Base-by-base conservation (phyloP, 2,113 vertebrate species). In the Coreoperca whiteheadi region DNA sequence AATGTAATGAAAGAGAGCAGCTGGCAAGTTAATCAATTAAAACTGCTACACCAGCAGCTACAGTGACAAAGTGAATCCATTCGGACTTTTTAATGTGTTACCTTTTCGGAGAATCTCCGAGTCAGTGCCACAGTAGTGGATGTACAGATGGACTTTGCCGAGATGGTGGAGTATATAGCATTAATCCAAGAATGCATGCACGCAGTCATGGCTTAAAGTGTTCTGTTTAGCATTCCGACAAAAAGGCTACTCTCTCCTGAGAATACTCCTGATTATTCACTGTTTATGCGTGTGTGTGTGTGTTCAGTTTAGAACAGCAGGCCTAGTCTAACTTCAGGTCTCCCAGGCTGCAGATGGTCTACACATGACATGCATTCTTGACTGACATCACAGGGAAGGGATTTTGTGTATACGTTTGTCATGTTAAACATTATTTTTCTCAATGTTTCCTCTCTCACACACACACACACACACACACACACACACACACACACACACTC, bases 301-400 rank as follows among this genome's bases (percentile, higher is more conserved):
- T 8, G 23, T 51, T 25, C 21, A 2, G 30, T 51, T 61, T 15
- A 46, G 25, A 39, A 61, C 67, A 43, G 25, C n/a, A 20, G 53
- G 16, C 8, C 72, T 20, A 3, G 48, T 56, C 46, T 23, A 28
- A 20, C 41, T 76, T 39, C 28, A 66, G 4, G 12, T 74, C 20
- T 86, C 50, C 25, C 50, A 77, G 16, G 25, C 73, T 64, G 64
- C 87, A 91, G 69, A 84, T 74, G 75, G 77, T 77, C 73, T 34
- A 63, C 85, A 91, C 53, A 89, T 89, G 87, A 67, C 21, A 51
- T 12, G 28, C 57, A 71, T 57, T 82, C 16, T 21, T 79, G 14
- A 67, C 60, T 46, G 3, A 65, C 75, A 74, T 74, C 71, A 61
- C 61, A 78, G 28, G 0, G 20, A 67, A 25, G 30, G 30, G 21